Evolutionary conservation across 1,140 invertebrate genomes (phyloP), one percentile per base, ranked within the genome.

Genomic region (Coptotermes formosanus): DNA sequence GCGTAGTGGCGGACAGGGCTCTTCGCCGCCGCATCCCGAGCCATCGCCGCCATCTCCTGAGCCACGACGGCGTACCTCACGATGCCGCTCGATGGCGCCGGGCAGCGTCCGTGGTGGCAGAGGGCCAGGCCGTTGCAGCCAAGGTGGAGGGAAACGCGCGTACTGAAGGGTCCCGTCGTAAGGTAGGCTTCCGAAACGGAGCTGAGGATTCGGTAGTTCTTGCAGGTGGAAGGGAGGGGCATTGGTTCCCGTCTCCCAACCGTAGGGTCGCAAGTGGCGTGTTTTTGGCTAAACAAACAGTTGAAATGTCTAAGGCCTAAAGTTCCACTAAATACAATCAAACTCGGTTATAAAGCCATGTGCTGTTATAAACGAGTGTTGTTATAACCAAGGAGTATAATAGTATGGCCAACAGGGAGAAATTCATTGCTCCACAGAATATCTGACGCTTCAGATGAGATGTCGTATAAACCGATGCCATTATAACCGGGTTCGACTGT

Each of bases 21-120:
- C 84, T 91, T 88, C 44, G 90, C 91, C 19, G 91, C 1, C 88
- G 88, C 32, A 90, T 90, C 86, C 90, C 90, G 59, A 89, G 90
- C 84, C 89, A 90, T 14, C 90, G 87, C 90, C n/a, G 90, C 90
- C 0, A 89, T 89, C 52, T 8, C 64, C 16, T 89, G 88, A 19
- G 90, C 90, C 75, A 91, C 85, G 0, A 89, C 95, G 93, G 88
- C 94, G 93, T 85, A 96, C 95, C 91, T 95, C 95, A 89, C 95
- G 94, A 90, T 96, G 95, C 88, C 95, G 93, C 89, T 95, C 95
- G 88, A 94, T 92, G 88, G 94, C 94, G 87, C 93, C 93, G 44
- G 94, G 94, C 88, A 94, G 92, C 88, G 94, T 95, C 52, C 94
- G 91, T 82, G 95, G 94, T 87, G 95, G 86, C n/a, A 75, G 64